Evolutionary conservation across 2,797 vertebrate genomes (phyloP), one percentile per base, ranked within the genome.

Genomic region (Borostomias antarcticus): DNA sequence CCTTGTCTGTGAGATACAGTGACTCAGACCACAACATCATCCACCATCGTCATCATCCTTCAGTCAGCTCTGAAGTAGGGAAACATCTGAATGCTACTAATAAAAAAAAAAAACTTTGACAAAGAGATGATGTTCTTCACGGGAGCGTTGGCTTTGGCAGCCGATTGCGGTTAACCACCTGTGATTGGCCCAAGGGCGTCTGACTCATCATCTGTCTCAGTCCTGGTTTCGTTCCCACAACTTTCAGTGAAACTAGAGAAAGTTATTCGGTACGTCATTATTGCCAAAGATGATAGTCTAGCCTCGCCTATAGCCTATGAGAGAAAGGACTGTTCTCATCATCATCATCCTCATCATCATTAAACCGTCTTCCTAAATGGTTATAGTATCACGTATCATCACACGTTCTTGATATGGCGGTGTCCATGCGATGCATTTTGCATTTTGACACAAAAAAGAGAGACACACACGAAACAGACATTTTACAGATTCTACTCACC

Each of bases 401-500:
- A n/a, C n/a, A n/a, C n/a, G n/a, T n/a, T n/a, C n/a, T n/a, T n/a
- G n/a, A n/a, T n/a, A n/a, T n/a, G n/a, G n/a, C n/a, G n/a, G n/a
- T n/a, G n/a, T 21, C 19, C 35, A 58, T 8, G 4, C 5, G 33
- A 21, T 13, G 10, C 8, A 1, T 13, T 40, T 40, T n/a, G n/a
- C n/a, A n/a, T n/a, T n/a, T n/a, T n/a, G n/a, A n/a, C 37, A 40
- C 33, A 29, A 29, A 23, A 47, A 54, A 62, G 21, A 60, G 37
- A 23, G 21, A 67, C 8, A 57, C 4, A 48, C 0, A 33, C 59
- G 62, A 32, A 62, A 66, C 11, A 74, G 30, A 75, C 3, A 4
- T 77, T 65, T 23, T 52, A 64, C 82, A n/a, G 0, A 59, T 84
- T 86, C 88, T 75, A 84, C 91, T 89, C 88, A 94, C 93, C 93